phyloP scores from a whole-genome alignment of 2,888 invertebrate genomes.

The Macrosiphum euphorbiae region DNA sequence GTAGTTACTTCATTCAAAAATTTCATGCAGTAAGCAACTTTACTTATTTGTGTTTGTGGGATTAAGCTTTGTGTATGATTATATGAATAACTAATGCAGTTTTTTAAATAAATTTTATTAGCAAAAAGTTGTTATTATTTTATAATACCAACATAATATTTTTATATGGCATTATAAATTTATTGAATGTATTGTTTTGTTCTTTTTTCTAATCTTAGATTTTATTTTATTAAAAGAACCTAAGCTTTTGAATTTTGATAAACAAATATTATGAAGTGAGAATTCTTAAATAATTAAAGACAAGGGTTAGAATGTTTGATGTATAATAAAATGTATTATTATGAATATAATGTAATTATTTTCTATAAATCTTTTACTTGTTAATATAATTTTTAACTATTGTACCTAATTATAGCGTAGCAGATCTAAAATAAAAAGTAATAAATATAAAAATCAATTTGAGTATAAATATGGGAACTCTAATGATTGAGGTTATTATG shows the following conservation, averaged over 20 bases:
- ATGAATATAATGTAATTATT: background rate
- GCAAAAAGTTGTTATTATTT: background rate
- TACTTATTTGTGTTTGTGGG: constrained; percentile 51
- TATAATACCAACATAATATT: background rate
- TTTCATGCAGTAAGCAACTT: constrained; percentile 46
- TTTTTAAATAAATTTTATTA: background rate
- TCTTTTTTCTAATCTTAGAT: background rate
- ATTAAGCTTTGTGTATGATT: constrained; percentile 36
- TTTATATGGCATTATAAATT: background rate
- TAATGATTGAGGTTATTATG: background rate
- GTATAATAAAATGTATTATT: background rate
- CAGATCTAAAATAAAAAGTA: background rate
- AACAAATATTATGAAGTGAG: background rate
- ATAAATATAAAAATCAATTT: background rate
- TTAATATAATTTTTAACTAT: background rate
- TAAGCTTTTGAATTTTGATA: background rate
- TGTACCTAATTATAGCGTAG: background rate
- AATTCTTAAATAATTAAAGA: background rate
- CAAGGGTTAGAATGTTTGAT: background rate
- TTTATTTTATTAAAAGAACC: background rate
- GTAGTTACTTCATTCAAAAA: constrained; percentile 44
- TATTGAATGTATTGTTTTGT: background rate
- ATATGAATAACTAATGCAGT: background rate
- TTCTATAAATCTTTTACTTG: background rate
- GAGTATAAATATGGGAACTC: background rate